These are phyloP conservation scores for Phoxinus dragarum DNA, from an alignment of 2,797 vertebrate species.

Conservation along the genomic window DNA sequence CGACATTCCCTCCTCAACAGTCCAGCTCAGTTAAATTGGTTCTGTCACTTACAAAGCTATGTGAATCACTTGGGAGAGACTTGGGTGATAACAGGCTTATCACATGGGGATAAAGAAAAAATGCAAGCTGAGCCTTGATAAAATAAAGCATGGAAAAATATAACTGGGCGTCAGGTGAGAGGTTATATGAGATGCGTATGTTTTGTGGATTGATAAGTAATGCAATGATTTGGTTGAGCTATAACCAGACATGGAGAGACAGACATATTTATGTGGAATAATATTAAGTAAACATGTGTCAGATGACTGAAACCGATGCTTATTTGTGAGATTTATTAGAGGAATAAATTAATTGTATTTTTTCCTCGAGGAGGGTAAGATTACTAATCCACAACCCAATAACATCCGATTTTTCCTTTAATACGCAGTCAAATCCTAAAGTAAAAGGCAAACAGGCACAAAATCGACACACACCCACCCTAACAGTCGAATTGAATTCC, in stretches of 20 bases:
- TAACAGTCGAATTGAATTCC: constrained; percentile 72
- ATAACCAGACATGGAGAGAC: neutral
- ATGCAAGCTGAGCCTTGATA: neutral
- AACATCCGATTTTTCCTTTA: neutral
- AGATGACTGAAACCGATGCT: neutral
- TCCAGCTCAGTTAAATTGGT: constrained; percentile 44
- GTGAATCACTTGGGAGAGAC: constrained; percentile 39
- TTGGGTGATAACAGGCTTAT: constrained; percentile 21
- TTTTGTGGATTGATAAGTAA: neutral
- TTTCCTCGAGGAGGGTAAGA: neutral
- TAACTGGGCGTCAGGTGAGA: neutral
- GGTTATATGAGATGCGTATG: neutral
- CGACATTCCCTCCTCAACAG: constrained; percentile 11
- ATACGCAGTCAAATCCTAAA: constrained; percentile 52
- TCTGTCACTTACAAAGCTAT: constrained; percentile 46
- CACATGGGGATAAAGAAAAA: constrained; percentile 22
- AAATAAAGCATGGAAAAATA: constrained; percentile 13
- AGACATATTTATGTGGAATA: neutral
- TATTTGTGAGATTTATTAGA: neutral
- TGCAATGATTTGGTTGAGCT: neutral
- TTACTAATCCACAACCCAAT: neutral
- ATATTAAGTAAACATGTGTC: neutral
- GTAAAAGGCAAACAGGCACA: constrained; percentile 54
- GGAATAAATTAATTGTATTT: neutral
- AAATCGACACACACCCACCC: constrained; percentile 64